Evolutionary conservation across 2,113 vertebrate genomes (phyloP).

Genomic region (Nothocercus julius): DNA sequence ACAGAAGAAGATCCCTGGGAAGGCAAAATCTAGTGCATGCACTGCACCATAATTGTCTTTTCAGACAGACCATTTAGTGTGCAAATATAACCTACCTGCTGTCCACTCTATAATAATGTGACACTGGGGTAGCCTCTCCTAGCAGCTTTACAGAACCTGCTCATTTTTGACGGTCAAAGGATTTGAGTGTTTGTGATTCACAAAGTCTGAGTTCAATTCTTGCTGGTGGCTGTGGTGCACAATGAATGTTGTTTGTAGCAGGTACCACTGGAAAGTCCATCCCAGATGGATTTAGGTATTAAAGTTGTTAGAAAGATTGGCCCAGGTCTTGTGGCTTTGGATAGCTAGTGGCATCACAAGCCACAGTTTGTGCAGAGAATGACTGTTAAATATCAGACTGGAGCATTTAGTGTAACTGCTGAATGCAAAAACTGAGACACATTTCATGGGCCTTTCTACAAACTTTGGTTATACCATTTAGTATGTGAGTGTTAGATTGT

Average conservation of each 20-base stretch:
- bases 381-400: background rate
- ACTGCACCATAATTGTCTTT: background rate
- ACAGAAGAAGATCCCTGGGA: background rate
- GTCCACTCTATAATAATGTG: too few species aligned
- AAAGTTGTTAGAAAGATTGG: background rate
- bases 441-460: background rate
- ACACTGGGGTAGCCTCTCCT: background rate
- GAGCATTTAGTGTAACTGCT: background rate
- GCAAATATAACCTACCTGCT: background rate
- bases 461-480: background rate
- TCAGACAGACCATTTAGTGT: background rate
- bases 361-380: background rate
- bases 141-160: background rate
- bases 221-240: background rate
- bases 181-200: background rate
- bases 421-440: background rate
- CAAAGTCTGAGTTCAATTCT: background rate
- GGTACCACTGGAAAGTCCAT: background rate
- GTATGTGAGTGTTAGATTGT: background rate
- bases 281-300: background rate
- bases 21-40: background rate
- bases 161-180: background rate
- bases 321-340: background rate
- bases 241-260: background rate
- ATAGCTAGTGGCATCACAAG: background rate